Evolutionary conservation across 1,140 invertebrate genomes (phyloP), one percentile per base, ranked within the genome.

Genomic region (Gonatopus flavifemur): DNA sequence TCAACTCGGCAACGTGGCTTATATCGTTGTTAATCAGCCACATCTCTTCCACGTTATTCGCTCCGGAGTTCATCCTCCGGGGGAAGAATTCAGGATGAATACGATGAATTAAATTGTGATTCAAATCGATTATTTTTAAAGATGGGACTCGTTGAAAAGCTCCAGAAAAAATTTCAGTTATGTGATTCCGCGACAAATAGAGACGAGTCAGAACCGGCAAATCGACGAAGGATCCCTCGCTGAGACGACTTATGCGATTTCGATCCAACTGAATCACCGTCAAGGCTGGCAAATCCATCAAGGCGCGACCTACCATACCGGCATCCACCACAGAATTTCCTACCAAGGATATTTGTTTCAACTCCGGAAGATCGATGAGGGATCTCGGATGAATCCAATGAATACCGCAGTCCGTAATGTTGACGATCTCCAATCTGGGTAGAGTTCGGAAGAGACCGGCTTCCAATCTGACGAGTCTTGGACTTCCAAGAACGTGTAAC

Each of bases 41-140:
- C 10, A 94, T 67, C 59, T 91, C 88, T 69, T 93, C 90, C 18
- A 93, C 75, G 7, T 83, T 82, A 56, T 83, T 87, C 5, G 82
- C 83, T n/a, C n/a, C n/a, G n/a, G n/a, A n/a, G n/a, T n/a, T n/a
- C 0, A 83, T 84, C 32, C 84, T 78, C 52, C 89, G 88, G 2
- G 89, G 75, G 70, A 93, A 88, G 50, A 89, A 88, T 61, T 91
- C 88, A 1, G 89, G 88, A 63, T 92, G 88, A 21, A 93, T 84
- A 45, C 86, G 80, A 18, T 83, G 80, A n/a, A 94, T 83, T 13
- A 82, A 74, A 72, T 94, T 94, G 48, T 87, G 82, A 68, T 88
- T 90, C 44, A 94, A 74, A 65, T 93, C 87, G 2, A 93, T 72
- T 1, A 82, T 82, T 58, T 85, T 83, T 32, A 94, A 71, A 21